Conservation (phyloP, 2,113 vertebrate species). For the Gavia stellata region DNA sequence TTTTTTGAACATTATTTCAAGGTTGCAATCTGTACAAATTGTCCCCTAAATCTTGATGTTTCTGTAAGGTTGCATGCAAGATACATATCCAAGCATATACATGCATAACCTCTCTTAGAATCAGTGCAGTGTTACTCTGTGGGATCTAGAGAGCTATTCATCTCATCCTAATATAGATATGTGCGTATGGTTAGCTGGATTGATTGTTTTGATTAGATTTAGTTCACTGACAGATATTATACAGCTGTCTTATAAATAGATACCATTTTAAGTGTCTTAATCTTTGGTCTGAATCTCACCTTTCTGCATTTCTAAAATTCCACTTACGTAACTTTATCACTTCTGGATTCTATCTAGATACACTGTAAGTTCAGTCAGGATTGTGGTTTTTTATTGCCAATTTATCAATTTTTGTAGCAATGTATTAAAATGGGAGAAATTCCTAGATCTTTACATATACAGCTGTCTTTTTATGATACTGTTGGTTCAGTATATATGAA, state of each 20-base stretch:
- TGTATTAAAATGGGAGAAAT: too few relatives aligned
- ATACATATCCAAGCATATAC: not conserved
- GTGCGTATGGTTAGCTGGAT: not conserved
- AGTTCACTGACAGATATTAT: not conserved
- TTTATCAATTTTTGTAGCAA: not conserved
- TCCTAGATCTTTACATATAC: too few relatives aligned
- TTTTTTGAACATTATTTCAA: not conserved
- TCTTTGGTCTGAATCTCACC: not conserved
- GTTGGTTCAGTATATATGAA: not conserved
- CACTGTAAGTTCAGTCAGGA: not conserved
- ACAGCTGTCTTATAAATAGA: not conserved
- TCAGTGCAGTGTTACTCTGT: not conserved
- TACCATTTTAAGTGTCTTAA: not conserved
- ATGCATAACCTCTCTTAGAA: not conserved
- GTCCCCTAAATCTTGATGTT: not conserved
- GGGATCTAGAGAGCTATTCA: not conserved
- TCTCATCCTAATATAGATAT: not conserved
- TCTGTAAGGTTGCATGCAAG: not conserved
- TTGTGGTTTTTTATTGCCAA: not conserved
- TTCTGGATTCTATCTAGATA: not conserved
- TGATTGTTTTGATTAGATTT: not conserved
- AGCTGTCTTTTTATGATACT: not conserved
- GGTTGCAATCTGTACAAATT: not conserved
- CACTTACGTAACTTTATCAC: not conserved
- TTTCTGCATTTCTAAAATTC: not conserved